Base-by-base conservation (phyloP, 2,113 vertebrate genomes). In the Triplophysa dalaica region DNA sequence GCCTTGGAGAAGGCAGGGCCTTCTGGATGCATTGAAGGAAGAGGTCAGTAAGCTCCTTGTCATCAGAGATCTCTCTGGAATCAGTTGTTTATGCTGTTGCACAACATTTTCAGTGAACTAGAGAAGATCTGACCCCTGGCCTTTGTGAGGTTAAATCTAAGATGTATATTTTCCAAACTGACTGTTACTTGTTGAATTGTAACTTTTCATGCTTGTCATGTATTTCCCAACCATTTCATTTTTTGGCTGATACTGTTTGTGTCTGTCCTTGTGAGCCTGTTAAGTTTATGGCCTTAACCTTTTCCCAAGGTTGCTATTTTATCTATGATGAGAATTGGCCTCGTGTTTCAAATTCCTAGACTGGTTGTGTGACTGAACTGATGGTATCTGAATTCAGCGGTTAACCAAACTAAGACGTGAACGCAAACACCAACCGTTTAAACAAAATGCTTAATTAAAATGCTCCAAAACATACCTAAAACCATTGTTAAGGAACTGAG, bases 1-100 rank as follows among this genome's bases (percentile, higher is more conserved):
- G 22, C 93, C 94, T 26, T 95, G 93, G 93, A 93, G 90, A 81
- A 92, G 87, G 78, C 91, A 91, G 64, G 90, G 86, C 83, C 90
- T 88, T 77, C 70, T 88, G 62, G 90, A 92, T 13, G 65, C 81
- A 48, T 67, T 41, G 9, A 58, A 87, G 16, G 80, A 84, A 12
- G 92, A 96, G 94, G 95, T 95, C 88, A 90, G 94, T 95, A 87
- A 26, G 82, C 58, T 48, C 13, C 65, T 24, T 5, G 4, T 22
- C n/a, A 41, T 22, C 10, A 9, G 14, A 50, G 24, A 50, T 13
- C 54, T 77, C 72, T 26, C 8, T 65, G 12, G 19, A 21, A 58
- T 19, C n/a, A 21, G n/a, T 24, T 8, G 60, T 4, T 45, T 29
- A 12, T 11, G 6, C 33, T 29, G 14, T 17, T 38, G 41, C 16